phyloP scores from a whole-genome alignment of 2,113 vertebrate species.

The Mohoua ochrocephala region DNA sequence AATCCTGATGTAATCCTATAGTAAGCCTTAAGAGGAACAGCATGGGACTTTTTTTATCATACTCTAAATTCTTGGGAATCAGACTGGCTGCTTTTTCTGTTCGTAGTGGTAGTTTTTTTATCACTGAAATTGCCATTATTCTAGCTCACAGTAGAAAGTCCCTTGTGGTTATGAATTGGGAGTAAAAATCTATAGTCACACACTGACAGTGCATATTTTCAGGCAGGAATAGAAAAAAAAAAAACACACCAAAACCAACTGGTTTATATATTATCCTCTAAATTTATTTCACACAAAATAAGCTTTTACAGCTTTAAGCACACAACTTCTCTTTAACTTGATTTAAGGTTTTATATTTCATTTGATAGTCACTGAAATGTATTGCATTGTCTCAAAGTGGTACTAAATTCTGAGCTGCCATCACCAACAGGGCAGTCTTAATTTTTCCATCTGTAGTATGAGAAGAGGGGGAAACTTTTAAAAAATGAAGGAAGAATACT shows the following conservation, averaged over 20 bases:
- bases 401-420: conserved; percentile 10
- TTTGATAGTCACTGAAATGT: not conserved
- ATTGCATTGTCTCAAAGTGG: not conserved
- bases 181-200: not conserved
- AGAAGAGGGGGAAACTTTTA: not conserved
- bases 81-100: not conserved
- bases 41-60: not conserved
- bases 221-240: not conserved
- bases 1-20: not conserved
- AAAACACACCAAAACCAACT: not conserved
- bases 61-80: not conserved
- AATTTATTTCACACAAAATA: conserved; percentile 29
- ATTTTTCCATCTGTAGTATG: conserved; percentile 25
- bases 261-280: not conserved
- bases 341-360: conserved; percentile 32
- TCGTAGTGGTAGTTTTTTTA: not conserved
- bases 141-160: not conserved
- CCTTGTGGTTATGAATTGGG: not conserved
- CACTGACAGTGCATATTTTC: not conserved
- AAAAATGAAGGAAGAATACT: not conserved
- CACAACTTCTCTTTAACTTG: conserved; percentile 8
- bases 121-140: not conserved
- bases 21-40: not conserved
- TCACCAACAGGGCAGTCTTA: conserved; percentile 1
- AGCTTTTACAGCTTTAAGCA: not conserved